Base-by-base conservation (phyloP, 1,140 invertebrate genomes). In the Drosophila oshimai region DNA sequence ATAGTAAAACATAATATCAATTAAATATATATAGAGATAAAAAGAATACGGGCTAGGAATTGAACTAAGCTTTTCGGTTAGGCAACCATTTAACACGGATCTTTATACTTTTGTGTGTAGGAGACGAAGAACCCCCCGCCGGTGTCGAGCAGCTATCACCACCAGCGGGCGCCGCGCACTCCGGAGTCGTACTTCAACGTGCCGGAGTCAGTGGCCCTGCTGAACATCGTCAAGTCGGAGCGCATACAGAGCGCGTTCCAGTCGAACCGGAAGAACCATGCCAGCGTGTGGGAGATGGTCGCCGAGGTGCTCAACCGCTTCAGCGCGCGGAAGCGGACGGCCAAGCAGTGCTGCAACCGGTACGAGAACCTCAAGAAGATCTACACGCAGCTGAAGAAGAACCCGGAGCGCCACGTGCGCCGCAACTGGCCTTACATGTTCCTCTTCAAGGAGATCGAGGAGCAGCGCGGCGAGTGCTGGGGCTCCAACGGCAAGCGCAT, bases 371-470 rank as follows among this genome's bases (percentile, higher is more conserved):
- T 90, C 3, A 90, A 90, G 53, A 90, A 90, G 61, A 90, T 90
- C 33, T 90, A 90, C 49, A 90, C 89, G 6, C 89, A 90, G 42
- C 60, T 90, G 2, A 90, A 90, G 34, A 90, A 90, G 71, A 90
- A 90, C 58, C 89, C 89, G 4, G 89, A 90, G 17, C 74, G 84
- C 1, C 89, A 90, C 64, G 89, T 90, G 9, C 87, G 89, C 3
- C 80, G 89, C 26, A 90, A 90, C 45, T 90, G 89, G 89, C 89
- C 89, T 4, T 90, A 90, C 33, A 90, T 90, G 89, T 90, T 90
- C 37, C 73, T 90, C 5, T 90, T 90, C 60, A 89, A 90, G 47
- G 89, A 90, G 69, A 90, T 90, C 51, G 89, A 90, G 53, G 89
- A 90, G 61, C 89, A 90, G 34, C 80, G 89, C 10, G 89, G 89